These are phyloP conservation scores for Gobio gobio DNA, from an alignment of 2,113 vertebrate species.

Conservation along the genomic window DNA sequence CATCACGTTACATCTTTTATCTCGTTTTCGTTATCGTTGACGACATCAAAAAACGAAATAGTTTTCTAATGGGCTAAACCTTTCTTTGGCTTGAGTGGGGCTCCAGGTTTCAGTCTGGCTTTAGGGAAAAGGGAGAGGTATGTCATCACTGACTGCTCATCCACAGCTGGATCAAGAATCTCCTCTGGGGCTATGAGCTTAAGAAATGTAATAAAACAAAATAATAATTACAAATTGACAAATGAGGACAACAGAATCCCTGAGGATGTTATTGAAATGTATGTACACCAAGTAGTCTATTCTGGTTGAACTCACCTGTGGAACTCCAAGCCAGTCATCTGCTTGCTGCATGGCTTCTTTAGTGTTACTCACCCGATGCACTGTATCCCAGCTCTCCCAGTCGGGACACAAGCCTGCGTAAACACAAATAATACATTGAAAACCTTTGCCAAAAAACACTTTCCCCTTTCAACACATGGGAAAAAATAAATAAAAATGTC, in stretches of 20 bases:
- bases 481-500: too few species aligned
- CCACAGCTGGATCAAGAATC: constrained; percentile 81
- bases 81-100: constrained; percentile 85
- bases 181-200: constrained; percentile 85
- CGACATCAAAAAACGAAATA: not conserved
- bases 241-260: not conserved
- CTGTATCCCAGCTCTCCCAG: constrained; percentile 92
- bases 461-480: not conserved
- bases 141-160: constrained; percentile 84
- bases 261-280: constrained; percentile 60
- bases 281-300: constrained; percentile 86
- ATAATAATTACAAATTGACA: not conserved
- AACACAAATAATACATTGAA: not conserved
- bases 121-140: constrained; percentile 88
- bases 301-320: constrained; percentile 8
- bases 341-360: constrained; percentile 96
- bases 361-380: constrained; percentile 86
- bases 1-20: not conserved
- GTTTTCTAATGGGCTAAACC: constrained; percentile 64
- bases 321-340: constrained; percentile 64
- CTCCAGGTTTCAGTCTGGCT: constrained; percentile 87
- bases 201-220: constrained; percentile 50
- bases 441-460: not conserved
- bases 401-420: constrained; percentile 89
- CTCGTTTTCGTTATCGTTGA: not conserved